Evolutionary conservation across 1,140 invertebrate genomes (phyloP).

Genomic region (Dinothrombium tinctorium): DNA sequence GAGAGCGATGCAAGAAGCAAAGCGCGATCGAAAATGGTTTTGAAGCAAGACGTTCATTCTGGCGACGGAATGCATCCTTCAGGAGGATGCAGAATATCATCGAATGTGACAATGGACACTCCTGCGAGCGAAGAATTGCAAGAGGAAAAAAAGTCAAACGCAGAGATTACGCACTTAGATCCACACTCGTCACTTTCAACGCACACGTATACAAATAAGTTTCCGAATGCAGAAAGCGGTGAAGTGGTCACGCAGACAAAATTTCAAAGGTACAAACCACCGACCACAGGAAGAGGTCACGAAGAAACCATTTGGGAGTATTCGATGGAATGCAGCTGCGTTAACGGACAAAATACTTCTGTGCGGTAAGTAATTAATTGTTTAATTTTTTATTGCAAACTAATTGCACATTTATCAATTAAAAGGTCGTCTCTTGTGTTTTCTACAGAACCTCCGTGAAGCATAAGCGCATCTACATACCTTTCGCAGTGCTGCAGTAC

Average conservation of each 20-base stretch:
- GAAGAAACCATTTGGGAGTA: constrained; percentile 3
- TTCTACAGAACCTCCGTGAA: background rate
- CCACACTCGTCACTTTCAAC: no score
- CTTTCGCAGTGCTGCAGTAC: background rate
- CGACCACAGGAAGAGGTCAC: background rate
- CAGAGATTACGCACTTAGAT: no score
- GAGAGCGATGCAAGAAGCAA: no score
- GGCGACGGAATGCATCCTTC: no score
- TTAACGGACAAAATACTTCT: constrained; percentile 1
- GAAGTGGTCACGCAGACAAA: constrained; percentile 1
- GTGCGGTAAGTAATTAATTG: constrained; percentile 1
- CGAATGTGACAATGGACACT: no score
- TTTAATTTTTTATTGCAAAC: no score
- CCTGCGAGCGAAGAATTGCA: no score
- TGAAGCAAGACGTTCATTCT: no score
- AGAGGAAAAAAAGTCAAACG: no score
- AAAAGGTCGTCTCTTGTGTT: background rate
- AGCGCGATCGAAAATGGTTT: no score
- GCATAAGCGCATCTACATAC: background rate
- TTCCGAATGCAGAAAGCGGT: background rate
- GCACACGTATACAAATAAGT: no score
- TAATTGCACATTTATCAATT: background rate
- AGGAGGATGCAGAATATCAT: no score
- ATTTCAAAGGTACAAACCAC: constrained; percentile 1
- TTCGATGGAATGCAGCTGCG: constrained; percentile 3